A percentile compares a stretch with the other conserved stretches of the same genome.
Conservation (phyloP, 1,140 invertebrate genomes). For the Muscidifurax raptorellus region DNA sequence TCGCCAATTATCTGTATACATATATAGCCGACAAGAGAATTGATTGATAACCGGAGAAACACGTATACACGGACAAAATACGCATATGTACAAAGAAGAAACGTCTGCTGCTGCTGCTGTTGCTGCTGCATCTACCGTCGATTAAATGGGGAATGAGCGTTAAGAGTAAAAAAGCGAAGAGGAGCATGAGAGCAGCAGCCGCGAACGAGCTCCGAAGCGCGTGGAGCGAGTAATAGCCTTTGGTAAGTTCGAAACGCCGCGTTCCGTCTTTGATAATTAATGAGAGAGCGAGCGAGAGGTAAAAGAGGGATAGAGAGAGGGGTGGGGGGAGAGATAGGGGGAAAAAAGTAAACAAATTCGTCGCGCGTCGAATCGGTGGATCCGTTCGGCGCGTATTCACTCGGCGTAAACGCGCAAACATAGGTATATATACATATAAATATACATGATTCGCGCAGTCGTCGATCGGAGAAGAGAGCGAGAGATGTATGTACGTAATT, state of each 20-base stretch:
- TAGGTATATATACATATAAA: not conserved
- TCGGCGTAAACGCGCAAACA: not conserved
- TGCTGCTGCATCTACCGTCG: not conserved
- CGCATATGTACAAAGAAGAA: slow-evolving; percentile 5
- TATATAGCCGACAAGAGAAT: slow-evolving; percentile 3
- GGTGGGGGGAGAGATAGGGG: too few relatives aligned
- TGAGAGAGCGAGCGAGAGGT: slow-evolving; percentile 6
- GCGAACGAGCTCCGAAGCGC: not conserved
- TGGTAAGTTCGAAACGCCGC: slow-evolving; percentile 35
- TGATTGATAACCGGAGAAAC: not conserved
- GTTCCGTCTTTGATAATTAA: slow-evolving; percentile 35
- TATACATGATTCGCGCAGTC: not conserved
- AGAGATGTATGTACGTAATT: slow-evolving; percentile 32
- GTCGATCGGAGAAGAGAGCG: slow-evolving; percentile 26
- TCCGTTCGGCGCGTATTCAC: not conserved
- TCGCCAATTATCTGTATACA: slow-evolving; percentile 18
- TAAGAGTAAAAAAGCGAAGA: not conserved
- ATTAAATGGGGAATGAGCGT: not conserved
- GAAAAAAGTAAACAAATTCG: slow-evolving; percentile 2
- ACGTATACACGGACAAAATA: not conserved
- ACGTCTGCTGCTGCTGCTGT: not conserved
- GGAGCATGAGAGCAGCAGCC: not conserved
- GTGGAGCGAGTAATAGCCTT: slow-evolving; percentile 34
- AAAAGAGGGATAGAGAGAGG: not conserved
- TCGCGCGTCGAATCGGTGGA: slow-evolving; percentile 8